Base-by-base conservation (phyloP, 1,140 invertebrate species). In the fruit fly (Drosophila melanogaster) region DNA sequence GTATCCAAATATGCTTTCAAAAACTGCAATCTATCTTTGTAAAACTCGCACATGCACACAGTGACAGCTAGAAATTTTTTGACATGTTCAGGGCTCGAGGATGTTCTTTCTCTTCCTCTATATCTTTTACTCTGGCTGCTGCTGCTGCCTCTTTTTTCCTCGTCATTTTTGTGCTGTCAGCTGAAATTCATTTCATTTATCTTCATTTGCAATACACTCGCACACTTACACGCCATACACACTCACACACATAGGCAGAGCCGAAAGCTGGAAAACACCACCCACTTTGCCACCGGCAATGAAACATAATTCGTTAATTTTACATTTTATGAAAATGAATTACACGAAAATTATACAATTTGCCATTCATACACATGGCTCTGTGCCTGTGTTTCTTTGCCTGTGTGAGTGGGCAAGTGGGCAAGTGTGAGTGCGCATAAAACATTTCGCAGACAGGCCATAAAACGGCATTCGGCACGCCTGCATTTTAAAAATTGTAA, bases 21-120 rank as follows among this genome's bases (percentile, higher is more conserved):
- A 89, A 89, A 84, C 40, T 84, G 84, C 72, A 87, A 87, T 87
- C 75, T 89, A 86, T 86, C 83, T 87, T 89, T 77, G 76, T 73
- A 79, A 73, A 61, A 40, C 60, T 56, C 44, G 22, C 46, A 55
- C 55, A 51, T 47, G 61, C 57, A 75, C 24, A 58, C 57, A 71
- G 40, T 73, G 37, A 60, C 44, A 58, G 43, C 67, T 33, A 66
- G 19, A 50, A 46, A 56, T 55, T 70, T 77, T 77, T 60, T 74
- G 67, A 66, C 64, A 81, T 30, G 38, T 60, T 51, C 10, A 17
- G 26, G 51, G 53, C 14, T 58, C 59, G 30, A 22, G 41, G 46
- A 58, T 40, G 30, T 33, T 38, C 37, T 14, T 38, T 12, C 22
- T 30, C 37, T 11, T 4, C n/a, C 35, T 15, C 19, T 26, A 3